Conservation (phyloP, 2,113 vertebrate species). For the Macaca fascicularis region T2T-MFA8v1.1 NC_088384.1:104816501-104817000, state of each 20-base stretch:
- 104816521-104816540: not conserved
- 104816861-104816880: too few species aligned
- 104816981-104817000: not conserved
- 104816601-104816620: not conserved
- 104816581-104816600: not conserved
- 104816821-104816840: too few species aligned
- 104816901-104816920: too few species aligned
- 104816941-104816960: too few species aligned
- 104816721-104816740: rapidly evolving
- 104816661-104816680: rapidly evolving
- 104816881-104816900: too few species aligned
- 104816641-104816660: rapidly evolving
- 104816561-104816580: not conserved
- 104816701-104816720: not conserved
- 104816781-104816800: not conserved
- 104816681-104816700: not conserved
- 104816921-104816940: too few species aligned
- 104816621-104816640: not conserved
- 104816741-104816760: not conserved
- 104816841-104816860: too few species aligned
- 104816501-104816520: not conserved
- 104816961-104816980: not conserved
- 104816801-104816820: rapidly evolving
- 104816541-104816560: not conserved
- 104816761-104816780: not conserved